phyloP scores from a whole-genome alignment of 1,140 invertebrate genomes.

The Drosophila nikananu region DNA sequence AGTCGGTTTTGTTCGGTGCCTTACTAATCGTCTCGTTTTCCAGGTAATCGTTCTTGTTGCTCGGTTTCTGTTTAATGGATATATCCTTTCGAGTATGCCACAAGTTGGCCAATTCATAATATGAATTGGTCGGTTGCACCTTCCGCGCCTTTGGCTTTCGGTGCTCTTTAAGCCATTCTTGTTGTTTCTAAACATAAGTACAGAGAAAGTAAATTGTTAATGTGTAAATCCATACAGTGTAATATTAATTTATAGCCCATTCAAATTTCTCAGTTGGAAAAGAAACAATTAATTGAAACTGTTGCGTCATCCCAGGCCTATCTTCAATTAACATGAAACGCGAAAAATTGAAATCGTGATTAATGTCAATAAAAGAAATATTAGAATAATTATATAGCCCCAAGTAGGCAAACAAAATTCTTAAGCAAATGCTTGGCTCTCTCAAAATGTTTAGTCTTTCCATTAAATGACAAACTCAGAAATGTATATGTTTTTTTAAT shows the following conservation, averaged over 20 bases:
- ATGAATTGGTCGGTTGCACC: constrained; percentile 43
- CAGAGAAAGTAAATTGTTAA: not conserved
- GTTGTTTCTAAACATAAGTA: constrained; percentile 70
- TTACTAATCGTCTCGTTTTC: constrained; percentile 65
- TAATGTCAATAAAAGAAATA: constrained; percentile 21
- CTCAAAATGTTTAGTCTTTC: not conserved
- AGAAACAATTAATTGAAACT: constrained; percentile 14
- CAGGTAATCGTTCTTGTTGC: constrained; percentile 72
- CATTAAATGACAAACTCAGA: not conserved
- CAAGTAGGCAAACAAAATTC: constrained; percentile 10
- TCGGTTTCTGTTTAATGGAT: constrained; percentile 38
- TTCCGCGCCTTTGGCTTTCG: constrained; percentile 54
- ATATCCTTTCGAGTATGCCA: constrained; percentile 66
- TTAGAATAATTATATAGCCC: constrained; percentile 9
- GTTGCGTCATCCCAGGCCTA: constrained; percentile 5
- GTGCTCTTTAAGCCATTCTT: constrained; percentile 76
- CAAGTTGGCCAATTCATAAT: constrained; percentile 62
- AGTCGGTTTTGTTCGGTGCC: constrained; percentile 39
- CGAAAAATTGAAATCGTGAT: constrained; percentile 17
- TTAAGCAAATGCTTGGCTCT: not conserved
- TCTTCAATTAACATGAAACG: constrained; percentile 22
- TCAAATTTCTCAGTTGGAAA: not conserved
- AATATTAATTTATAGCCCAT: not conserved
- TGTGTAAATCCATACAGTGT: constrained; percentile 4
- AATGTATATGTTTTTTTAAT: not conserved